Base-by-base conservation (phyloP, 2,888 invertebrate genomes). In the Tanypteryx hageni region DNA sequence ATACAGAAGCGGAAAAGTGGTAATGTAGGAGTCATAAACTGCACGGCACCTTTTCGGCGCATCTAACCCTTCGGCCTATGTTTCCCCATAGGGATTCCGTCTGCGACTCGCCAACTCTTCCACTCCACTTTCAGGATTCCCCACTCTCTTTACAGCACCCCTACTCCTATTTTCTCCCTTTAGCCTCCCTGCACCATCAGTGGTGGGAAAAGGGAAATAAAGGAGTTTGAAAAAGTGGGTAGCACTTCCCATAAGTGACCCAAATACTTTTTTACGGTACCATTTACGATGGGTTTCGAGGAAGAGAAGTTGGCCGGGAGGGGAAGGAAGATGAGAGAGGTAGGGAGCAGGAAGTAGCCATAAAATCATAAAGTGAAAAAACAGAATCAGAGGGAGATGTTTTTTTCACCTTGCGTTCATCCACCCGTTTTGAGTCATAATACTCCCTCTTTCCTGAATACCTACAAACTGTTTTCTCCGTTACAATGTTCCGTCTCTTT, bases 281-380 rank as follows among this genome's bases (percentile, higher is more conserved):
- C 76, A 76, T 76, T 76, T 76, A 76, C 27, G 76, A 76, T 76
- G 76, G 76, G 22, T 76, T 76, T 76, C 22, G 76, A 76, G 76
- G 22, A 22, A 76, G 76, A 18, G 68, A 5, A 68, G 16, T 44
- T 44, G 44, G 44, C 44, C 44, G 44, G 44, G 44, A 44, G n/a
- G 27, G 68, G 68, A 7, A n/a, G 18, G 64, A 64, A 64, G n/a
- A 64, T 22, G 68, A 22, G 44, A 44, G 44, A 5, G 44, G 44
- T 44, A 44, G 44, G 44, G 44, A 44, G 44, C 44, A 9, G 68
- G 68, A 76, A 76, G 11, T 10, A 27, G 76, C 27, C 76, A 13
- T 76, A 76, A 76, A 76, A 76, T 76, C 76, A 22, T 27, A 76
- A 76, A 76, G 22, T 76, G 76, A 76, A 76, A 76, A 76, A 22